Base-by-base conservation (phyloP, 2,888 invertebrate genomes). In the Machimus atricapillus region DNA sequence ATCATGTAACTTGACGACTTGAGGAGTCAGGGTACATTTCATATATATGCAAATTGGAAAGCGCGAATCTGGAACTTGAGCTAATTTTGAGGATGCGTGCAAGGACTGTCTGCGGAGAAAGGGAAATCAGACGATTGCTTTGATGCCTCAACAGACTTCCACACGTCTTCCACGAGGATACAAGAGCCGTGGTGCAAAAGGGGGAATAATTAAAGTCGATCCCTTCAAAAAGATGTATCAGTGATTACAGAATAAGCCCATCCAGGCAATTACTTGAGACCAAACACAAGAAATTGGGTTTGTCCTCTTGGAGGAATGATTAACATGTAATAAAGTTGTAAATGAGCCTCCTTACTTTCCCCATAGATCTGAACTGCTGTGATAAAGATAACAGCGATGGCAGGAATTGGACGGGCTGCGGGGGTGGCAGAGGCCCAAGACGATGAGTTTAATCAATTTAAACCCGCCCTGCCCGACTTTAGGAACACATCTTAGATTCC, bases 241-340 rank as follows among this genome's bases (percentile, higher is more conserved):
- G 46, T 46, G 52, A 76, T 85, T 74, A 85, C 58, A 73, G 85
- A 43, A 73, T 74, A 46, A 85, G 74, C 74, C 74, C 76, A 46
- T 76, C 85, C 46, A 85, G 74, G 76, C 74, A 85, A 85, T 85
- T 85, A 76, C 76, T 76, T 27, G 31, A 73, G 73, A 85, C 85
- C 76, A 85, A 27, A 85, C 73, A 85, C 85, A 85, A 85, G 85
- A 85, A 85, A 85, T 74, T 85, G 85, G 85, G 74, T 76, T 76
- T 76, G 76, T 85, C 85, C 73, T 85, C 52, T 76, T n/a, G 27
- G 43, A 85, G 76, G 74, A 85, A 85, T 85, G 85, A 85, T 85
- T 85, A 85, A 76, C 85, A 85, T 85, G 74, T 85, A 85, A 85
- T 85, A 85, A 85, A 85, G 85, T 85, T 85, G 85, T 85, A 85